Evolutionary conservation across 2,797 vertebrate species (phyloP), one percentile per base, ranked within the genome.

Genomic region (Epinephelus awoara): DNA sequence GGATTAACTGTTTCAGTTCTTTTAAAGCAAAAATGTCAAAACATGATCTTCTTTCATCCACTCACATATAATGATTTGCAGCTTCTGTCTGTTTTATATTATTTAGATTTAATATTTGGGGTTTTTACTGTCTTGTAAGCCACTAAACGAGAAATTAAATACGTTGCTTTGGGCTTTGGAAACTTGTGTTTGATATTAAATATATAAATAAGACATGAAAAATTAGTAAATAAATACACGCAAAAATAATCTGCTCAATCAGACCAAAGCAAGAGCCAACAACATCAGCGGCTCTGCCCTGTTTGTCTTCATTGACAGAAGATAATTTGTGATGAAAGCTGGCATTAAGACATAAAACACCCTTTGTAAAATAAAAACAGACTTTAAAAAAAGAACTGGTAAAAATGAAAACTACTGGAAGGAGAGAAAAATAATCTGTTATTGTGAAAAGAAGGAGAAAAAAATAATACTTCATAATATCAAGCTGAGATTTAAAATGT

Each of bases 131-230:
- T 34, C 54, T 49, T 49, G 11, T 14, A 3, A 5, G 23, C 71
- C 6, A 75, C 5, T 64, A 44, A 66, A 51, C 15, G 62, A 55
- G 21, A 67, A 17, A 62, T 76, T 9, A 7, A n/a, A 70, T 46
- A 29, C 21, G 18, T 68, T 9, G 11, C 10, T 19, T 3, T 9
- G 17, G 27, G 29, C 21, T 70, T 51, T 59, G 23, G 13, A 38
- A 76, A 55, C 38, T 68, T 38, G 8, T n/a, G 40, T 69, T 40
- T 6, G 7, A n/a, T 58, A 10, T 61, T 18, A 29, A 69, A 69
- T 19, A 55, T 29, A 23, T 17, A 40, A 25, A 13, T 5, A 12
- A 27, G 9, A 50, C 9, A 2, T 18, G 0, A 40, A 21, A 11
- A 21, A 18, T 55, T 19, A 38, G 12, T 21, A 2, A 55, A 18